Conservation (phyloP, 1,140 invertebrate species). For the Sweltsa coloradensis region DNA sequence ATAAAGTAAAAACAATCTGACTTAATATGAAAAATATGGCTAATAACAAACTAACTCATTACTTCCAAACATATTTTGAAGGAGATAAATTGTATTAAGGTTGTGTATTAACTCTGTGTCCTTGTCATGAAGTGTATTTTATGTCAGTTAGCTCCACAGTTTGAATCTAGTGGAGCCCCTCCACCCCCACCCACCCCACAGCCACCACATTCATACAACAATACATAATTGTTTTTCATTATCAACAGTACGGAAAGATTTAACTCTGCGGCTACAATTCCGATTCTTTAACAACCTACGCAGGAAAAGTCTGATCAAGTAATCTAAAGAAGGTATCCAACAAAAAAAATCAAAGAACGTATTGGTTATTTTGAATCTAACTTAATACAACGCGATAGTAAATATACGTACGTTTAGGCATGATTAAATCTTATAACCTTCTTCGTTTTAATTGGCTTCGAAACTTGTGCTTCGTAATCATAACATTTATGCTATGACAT, state of each 20-base stretch:
- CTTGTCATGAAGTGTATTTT: too few relatives aligned
- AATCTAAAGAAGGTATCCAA: slow-evolving; percentile 23
- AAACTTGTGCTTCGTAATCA: neutral
- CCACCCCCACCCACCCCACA: too few relatives aligned
- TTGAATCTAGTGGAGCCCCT: too few relatives aligned
- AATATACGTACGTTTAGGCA: neutral
- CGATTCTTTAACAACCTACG: slow-evolving; percentile 85
- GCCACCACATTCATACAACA: too few relatives aligned
- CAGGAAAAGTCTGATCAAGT: slow-evolving; percentile 77
- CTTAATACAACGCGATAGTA: slow-evolving; percentile 5
- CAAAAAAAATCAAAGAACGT: neutral
- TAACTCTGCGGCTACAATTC: slow-evolving; percentile 82
- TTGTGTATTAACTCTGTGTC: too few relatives aligned
- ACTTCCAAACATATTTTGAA: too few relatives aligned
- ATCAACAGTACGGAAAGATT: slow-evolving; percentile 77
- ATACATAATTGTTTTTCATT: slow-evolving; percentile 7
- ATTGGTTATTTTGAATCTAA: neutral
- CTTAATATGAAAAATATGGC: too few relatives aligned
- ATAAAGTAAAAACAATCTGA: too few relatives aligned
- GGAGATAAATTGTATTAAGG: too few relatives aligned
- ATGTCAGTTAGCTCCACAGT: too few relatives aligned
- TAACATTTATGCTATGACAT: neutral
- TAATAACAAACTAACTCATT: too few relatives aligned
- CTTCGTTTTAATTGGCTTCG: neutral
- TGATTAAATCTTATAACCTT: neutral